Evolutionary conservation across 2,113 vertebrate species (phyloP).

Genomic region (Taxidea taxus): DNA sequence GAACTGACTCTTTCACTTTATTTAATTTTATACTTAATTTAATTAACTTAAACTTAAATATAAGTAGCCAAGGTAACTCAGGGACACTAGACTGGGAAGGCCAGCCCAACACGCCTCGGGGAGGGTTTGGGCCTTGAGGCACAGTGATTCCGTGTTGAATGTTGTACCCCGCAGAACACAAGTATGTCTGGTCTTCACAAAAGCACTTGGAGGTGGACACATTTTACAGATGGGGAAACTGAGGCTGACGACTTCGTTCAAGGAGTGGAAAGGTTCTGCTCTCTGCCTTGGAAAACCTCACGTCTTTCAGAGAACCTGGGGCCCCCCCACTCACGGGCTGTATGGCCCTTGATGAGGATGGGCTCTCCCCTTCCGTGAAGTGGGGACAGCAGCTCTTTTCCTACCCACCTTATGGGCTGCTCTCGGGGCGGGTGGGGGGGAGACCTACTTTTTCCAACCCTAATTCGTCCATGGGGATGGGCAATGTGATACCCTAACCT

Average conservation of each 20-base stretch:
- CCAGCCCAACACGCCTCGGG: neutral
- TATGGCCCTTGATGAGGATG: neutral
- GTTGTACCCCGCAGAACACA: neutral
- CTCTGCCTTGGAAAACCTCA: neutral
- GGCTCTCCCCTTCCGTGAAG: neutral
- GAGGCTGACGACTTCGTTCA: neutral
- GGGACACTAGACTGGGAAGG: neutral
- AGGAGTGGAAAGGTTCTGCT: neutral
- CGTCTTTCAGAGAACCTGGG: neutral
- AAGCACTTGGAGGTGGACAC: neutral
- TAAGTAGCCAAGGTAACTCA: neutral
- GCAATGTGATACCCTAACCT: neutral
- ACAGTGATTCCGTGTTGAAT: neutral
- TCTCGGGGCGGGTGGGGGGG: neutral
- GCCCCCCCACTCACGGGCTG: fast-evolving
- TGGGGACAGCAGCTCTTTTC: neutral
- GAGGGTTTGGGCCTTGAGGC: neutral
- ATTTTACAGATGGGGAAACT: neutral
- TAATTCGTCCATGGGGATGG: neutral
- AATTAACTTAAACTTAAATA: neutral
- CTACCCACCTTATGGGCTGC: neutral
- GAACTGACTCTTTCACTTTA: neutral
- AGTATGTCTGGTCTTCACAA: neutral
- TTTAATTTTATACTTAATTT: neutral
- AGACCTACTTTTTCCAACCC: neutral